Evolutionary conservation across 2,113 vertebrate species (phyloP).

Genomic region (Ageneiosus marmoratus): DNA sequence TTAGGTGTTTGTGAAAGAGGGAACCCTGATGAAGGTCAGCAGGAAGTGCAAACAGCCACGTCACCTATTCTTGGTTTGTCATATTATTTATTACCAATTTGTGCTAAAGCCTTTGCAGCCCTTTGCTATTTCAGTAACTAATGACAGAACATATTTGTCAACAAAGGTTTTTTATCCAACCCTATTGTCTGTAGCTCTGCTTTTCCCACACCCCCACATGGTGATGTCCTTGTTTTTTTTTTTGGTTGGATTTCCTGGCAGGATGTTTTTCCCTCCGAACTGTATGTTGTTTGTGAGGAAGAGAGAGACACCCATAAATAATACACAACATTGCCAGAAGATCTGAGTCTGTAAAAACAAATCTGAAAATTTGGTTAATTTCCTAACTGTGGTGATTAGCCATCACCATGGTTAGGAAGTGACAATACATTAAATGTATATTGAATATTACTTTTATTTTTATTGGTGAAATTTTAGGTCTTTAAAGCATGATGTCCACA

Average conservation of each 20-base stretch:
- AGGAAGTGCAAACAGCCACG: slow-evolving; percentile 86
- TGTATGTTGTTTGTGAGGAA: slow-evolving; percentile 31
- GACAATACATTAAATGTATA: not conserved
- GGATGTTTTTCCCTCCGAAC: slow-evolving; percentile 48
- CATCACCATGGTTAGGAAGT: not conserved
- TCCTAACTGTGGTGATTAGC: too few relatives aligned
- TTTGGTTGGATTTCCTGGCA: slow-evolving; percentile 53
- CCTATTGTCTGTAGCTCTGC: slow-evolving; percentile 28
- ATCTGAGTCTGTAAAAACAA: too few relatives aligned
- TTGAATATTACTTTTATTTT: not conserved
- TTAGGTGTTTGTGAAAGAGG: slow-evolving; percentile 95
- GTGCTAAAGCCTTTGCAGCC: not conserved
- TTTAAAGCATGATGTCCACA: not conserved
- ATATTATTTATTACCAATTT: not conserved
- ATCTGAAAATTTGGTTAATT: too few relatives aligned
- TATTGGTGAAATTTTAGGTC: not conserved
- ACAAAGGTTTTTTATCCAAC: slow-evolving; percentile 1
- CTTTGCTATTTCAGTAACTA: slow-evolving; percentile 19
- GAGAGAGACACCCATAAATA: not conserved
- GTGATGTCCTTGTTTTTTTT: slow-evolving; percentile 46
- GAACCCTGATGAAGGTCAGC: slow-evolving; percentile 91
- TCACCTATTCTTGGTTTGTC: slow-evolving; percentile 92
- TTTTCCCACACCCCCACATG: slow-evolving; percentile 43
- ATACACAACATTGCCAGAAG: not conserved
- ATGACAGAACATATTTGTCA: slow-evolving; percentile 29